Evolutionary conservation across 1,140 invertebrate genomes (phyloP), one percentile per base, ranked within the genome.

Genomic region (Zaprionus ornatus): DNA sequence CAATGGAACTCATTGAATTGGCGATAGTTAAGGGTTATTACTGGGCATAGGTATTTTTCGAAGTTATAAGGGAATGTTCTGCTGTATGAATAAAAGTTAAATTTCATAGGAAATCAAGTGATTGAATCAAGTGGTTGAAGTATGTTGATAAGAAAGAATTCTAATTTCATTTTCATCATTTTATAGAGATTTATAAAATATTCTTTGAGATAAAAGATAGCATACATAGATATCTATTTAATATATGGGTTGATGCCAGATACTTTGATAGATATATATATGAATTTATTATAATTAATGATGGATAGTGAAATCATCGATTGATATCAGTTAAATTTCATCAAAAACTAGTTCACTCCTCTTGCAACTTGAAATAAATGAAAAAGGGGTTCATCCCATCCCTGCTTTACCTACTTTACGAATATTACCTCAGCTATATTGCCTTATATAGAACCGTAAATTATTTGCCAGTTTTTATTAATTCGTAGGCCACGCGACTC

Each of bases 401-500:
- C 12, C 19, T 21, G 7, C 13, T 50, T 4, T 23, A 21, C 45
- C 12, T 50, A 50, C 17, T 50, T 23, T 50, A 50, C 40, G 6
- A 9, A 45, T 45, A 50, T 50, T 21, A 23, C 45, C 45, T 23
- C 10, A n/a, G 45, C 15, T 27, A 69, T 23, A 50, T 57, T 42
- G 12, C 57, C 37, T 10, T 55, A 29, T 74, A 62, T 45, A 50
- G 60, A 13, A 35, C 15, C 25, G 69, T 65, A 62, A 72, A 72
- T 61, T 73, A 66, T 67, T 65, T 62, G 0, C 2, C 12, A 77
- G 48, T 72, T 76, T 71, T 72, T 73, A 72, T 77, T 77, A 77
- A 79, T 68, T 79, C 48, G 69, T 64, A 56, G 57, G 85, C 77
- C 83, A 87, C 79, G 82, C 82, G 77, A 71, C 77, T 67, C 59